These are phyloP conservation scores for Falco columbarius DNA, from an alignment of 2,797 vertebrate species.

Conservation along the genomic window DNA sequence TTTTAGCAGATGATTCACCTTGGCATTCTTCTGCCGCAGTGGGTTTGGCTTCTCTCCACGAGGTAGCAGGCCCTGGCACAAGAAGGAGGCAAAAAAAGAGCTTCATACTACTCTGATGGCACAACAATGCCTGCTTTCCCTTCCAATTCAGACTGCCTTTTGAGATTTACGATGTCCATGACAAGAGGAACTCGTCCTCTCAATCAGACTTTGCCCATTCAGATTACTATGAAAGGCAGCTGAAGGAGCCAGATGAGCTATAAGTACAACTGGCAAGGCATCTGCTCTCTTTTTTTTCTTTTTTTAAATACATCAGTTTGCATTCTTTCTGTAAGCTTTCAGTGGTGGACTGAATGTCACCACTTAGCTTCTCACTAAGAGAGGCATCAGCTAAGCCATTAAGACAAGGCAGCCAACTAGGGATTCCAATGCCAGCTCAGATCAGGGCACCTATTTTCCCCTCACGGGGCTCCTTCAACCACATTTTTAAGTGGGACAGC, in stretches of 20 bases:
- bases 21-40: slow-evolving; percentile 91
- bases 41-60: slow-evolving; percentile 94
- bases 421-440: not conserved
- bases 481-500: rapidly evolving
- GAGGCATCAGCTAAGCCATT: no score
- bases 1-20: slow-evolving; percentile 88
- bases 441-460: not conserved
- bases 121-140: rapidly evolving
- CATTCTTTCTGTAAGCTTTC: rapidly evolving
- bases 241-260: not conserved
- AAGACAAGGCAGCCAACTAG: not conserved
- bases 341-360: rapidly evolving
- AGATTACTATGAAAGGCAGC: not conserved
- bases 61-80: slow-evolving; percentile 88
- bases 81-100: not conserved
- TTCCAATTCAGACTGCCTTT: rapidly evolving
- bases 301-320: not conserved
- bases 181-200: not conserved
- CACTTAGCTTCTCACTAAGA: not conserved
- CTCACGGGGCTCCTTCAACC: no score
- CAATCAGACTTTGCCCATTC: not conserved
- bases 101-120: rapidly evolving
- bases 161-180: not conserved
- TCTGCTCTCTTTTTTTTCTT: not conserved
- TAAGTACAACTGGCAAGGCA: not conserved